Percentiles rank a stretch among this genome's conserved stretches.
Conservation (phyloP, 2,797 vertebrate species). For the Gobio occitaniae region DNA sequence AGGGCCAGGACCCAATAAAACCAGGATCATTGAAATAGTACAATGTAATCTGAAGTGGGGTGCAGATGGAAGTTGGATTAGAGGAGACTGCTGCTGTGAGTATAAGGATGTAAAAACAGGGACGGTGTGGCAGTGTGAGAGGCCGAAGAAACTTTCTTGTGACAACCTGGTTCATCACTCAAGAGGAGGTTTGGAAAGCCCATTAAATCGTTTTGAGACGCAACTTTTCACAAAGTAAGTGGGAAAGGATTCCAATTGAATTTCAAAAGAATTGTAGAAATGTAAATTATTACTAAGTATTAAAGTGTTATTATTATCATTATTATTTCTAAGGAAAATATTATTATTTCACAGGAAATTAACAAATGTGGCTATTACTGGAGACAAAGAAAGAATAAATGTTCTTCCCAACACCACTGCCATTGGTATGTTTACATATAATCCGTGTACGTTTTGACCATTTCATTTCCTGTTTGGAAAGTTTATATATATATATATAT, state of each 20-base stretch:
- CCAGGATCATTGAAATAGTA: no score
- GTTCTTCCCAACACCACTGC: background rate
- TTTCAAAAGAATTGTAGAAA: background rate
- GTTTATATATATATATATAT: no score
- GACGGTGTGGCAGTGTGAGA: no score
- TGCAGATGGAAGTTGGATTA: constrained; percentile 68
- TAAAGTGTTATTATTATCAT: background rate
- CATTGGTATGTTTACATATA: constrained; percentile 1
- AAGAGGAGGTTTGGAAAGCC: no score
- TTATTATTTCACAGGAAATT: background rate
- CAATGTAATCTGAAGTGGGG: constrained; percentile 72
- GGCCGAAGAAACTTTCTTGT: no score
- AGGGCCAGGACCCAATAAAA: no score
- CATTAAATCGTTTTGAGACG: no score
- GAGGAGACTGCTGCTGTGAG: no score
- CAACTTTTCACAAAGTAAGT: no score
- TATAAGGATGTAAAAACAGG: no score
- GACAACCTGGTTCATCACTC: no score
- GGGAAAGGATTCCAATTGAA: no score
- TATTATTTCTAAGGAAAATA: background rate
- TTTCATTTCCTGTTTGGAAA: background rate
- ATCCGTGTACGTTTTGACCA: background rate
- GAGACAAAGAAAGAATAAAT: constrained; percentile 37
- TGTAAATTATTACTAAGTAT: background rate
- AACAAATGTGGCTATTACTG: constrained; percentile 21